Percentiles rank a stretch among this genome's conserved stretches.
Conservation (phyloP, 2,113 vertebrate genomes). For the Saccopteryx bilineata region DNA sequence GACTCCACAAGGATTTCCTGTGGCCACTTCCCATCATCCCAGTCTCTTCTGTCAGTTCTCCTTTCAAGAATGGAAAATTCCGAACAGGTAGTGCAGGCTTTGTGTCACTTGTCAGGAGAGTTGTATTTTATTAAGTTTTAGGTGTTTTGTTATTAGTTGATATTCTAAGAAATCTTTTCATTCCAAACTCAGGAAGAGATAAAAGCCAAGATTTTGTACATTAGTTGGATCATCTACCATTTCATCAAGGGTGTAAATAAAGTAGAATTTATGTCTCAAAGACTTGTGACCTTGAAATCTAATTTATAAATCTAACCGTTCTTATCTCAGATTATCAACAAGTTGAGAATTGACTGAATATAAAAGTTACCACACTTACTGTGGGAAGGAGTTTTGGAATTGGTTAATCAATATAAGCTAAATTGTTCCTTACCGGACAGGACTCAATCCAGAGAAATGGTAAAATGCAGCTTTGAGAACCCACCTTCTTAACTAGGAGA, state of each 20-base stretch:
- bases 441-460: background rate
- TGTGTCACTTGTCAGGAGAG: background rate
- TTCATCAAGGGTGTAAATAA: slow-evolving; percentile 33
- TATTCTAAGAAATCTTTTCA: slow-evolving; percentile 29
- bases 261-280: background rate
- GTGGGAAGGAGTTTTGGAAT: background rate
- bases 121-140: slow-evolving; percentile 19
- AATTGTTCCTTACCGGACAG: background rate
- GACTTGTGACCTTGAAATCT: slow-evolving; percentile 22
- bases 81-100: slow-evolving; percentile 89
- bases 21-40: slow-evolving; percentile 98
- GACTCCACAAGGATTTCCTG: slow-evolving; percentile 96
- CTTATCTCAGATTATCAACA: background rate
- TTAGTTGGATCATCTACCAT: background rate
- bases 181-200: slow-evolving; percentile 14
- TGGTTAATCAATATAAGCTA: background rate
- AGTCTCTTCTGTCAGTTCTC: slow-evolving; percentile 92
- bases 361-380: background rate
- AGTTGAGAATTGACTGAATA: background rate
- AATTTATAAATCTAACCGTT: background rate
- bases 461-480: slow-evolving; percentile 17
- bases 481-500: slow-evolving; percentile 18
- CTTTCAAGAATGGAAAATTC: slow-evolving; percentile 96
- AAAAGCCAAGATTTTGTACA: slow-evolving; percentile 3
- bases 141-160: background rate